Evolutionary conservation across 2,113 vertebrate genomes (phyloP), one percentile per base, ranked within the genome.

Genomic region (Gasterosteus aculeatus): DNA sequence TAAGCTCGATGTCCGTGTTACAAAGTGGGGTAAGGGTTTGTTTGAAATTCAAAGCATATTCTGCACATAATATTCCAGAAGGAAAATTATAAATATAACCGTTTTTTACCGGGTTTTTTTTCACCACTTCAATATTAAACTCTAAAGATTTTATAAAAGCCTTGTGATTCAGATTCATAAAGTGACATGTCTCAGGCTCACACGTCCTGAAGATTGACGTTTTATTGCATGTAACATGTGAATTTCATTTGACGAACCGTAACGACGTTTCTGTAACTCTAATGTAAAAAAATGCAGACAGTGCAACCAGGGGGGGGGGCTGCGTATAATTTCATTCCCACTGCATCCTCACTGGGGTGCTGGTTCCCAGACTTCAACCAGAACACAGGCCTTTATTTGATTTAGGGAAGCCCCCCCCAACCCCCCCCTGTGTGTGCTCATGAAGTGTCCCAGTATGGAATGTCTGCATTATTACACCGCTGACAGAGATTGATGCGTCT

Each of bases 401-500:
- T 94, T 94, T 93, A 83, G 75, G 86, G 80, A 87, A 82, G 85
- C 75, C 77, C 81, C 85, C 85, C 84, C 81, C 84, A 65, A 75
- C 85, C 78, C 75, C 85, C 84, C 80, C 84, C 65, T 77, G 68
- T 63, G 68, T 84, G 67, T 68, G 69, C 77, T 88, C 90, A 86
- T 89, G 80, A 87, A 91, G 85, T 85, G 84, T 89, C 89, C 88
- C 88, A 89, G 86, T 90, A 93, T 91, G 90, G 90, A 91, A 90
- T 90, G 87, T 88, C 85, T 91, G 90, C 90, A 91, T 93, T 93
- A 94, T 91, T 90, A 82, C 87, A 70, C 86, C 22, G 82, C 87
- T 92, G 90, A 94, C 92, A 92, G 85, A 90, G 91, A 94, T 93
- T 91, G 89, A 93, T 92, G 91, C 82, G 68, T 81, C 82, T 83